phyloP scores from a whole-genome alignment of 30 jellyfish, hydroid and myxozoan genomes.

The Haliclystus octoradiatus region DNA sequence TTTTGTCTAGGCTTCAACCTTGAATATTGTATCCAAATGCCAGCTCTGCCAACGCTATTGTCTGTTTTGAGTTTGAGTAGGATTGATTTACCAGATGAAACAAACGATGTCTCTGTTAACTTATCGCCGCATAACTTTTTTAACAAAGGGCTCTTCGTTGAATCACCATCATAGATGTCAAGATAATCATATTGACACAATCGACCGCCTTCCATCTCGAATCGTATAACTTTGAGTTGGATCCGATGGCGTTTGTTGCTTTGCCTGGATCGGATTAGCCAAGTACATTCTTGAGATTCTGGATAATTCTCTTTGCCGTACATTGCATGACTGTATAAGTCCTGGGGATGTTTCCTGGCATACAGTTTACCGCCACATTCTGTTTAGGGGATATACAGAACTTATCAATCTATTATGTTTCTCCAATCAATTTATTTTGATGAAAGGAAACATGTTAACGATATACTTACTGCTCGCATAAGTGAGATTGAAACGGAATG shows the following conservation, averaged over 20 bases:
- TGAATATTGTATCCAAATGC: constrained; percentile 26
- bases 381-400: neutral
- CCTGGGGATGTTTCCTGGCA: constrained; percentile 31
- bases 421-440: neutral
- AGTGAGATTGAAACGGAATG: constrained; percentile 11
- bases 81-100: constrained; percentile 24
- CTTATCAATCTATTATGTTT: neutral
- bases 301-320: constrained; percentile 36
- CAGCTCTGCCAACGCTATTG: constrained; percentile 26
- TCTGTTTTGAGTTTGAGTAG: constrained; percentile 26
- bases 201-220: neutral
- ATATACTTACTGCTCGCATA: constrained; percentile 12
- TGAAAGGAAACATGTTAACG: neutral
- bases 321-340: constrained; percentile 25
- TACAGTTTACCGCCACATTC: constrained; percentile 35
- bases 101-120: constrained; percentile 5
- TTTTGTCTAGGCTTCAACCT: constrained; percentile 13
- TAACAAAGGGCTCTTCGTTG: constrained; percentile 4
- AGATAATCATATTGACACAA: neutral
- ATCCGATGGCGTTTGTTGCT: constrained; percentile 10
- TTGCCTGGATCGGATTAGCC: constrained; percentile 31
- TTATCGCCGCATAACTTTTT: constrained; percentile 36
- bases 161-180: neutral
- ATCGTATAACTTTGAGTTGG: neutral
- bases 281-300: constrained; percentile 29